A percentile compares a stretch with the other conserved stretches of the same genome.
Evolutionary conservation across 2,797 vertebrate genomes (phyloP).

Genomic region (Notolepis coatsorum): DNA sequence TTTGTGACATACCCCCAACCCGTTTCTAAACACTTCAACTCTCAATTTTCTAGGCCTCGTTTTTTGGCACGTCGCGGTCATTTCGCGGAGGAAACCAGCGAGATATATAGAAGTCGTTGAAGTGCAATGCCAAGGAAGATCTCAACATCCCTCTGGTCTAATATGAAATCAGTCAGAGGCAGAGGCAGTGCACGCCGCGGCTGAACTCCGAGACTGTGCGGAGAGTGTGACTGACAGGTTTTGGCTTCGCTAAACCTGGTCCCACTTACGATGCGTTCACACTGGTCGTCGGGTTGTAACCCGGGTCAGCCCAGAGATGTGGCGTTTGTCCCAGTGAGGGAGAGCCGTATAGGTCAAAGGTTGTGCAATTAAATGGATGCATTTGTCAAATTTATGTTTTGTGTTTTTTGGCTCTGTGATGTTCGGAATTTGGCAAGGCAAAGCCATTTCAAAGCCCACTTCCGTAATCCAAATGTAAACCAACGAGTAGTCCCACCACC

Average conservation of each 20-base stretch:
- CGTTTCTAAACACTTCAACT: too few species aligned
- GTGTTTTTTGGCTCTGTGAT: conserved; percentile 9
- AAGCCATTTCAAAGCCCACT: conserved; percentile 30
- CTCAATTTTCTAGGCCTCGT: too few species aligned
- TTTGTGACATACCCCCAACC: too few species aligned
- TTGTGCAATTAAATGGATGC: conserved; percentile 35
- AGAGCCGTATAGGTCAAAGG: conserved; percentile 54
- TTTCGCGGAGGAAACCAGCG: too few species aligned
- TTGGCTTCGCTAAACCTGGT: conserved; percentile 61
- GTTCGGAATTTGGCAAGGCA: conserved; percentile 1
- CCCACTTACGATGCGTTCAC: conserved; percentile 63
- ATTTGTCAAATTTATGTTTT: conserved; percentile 54
- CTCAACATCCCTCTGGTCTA: conserved; percentile 52
- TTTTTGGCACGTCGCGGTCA: too few species aligned
- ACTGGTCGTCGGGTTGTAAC: conserved; percentile 54
- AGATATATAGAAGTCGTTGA: conserved; percentile 8
- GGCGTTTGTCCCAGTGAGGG: conserved; percentile 22
- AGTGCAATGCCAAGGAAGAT: conserved; percentile 11
- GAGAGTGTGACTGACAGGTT: conserved; percentile 62
- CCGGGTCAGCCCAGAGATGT: conserved; percentile 42
- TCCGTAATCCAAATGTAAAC: too few species aligned
- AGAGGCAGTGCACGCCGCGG: conserved; percentile 23
- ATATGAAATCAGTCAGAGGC: conserved; percentile 46
- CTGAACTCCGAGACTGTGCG: conserved; percentile 32
- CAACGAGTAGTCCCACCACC: too few species aligned